phyloP scores from a whole-genome alignment of 2,797 vertebrate species.

The Acridotheres tristis region DNA sequence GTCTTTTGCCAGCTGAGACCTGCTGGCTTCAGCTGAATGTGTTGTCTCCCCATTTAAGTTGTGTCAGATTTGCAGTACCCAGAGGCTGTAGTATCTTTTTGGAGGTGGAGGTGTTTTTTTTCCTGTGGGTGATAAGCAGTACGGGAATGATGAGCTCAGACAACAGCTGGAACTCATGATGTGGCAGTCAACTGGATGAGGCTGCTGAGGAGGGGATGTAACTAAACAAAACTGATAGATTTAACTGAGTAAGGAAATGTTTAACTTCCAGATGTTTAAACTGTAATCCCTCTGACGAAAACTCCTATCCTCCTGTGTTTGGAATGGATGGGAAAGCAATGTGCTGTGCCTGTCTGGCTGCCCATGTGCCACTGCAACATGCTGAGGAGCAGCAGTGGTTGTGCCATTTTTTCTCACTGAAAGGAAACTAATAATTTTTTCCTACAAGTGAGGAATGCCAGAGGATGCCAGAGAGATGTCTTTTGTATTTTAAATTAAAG shows the following conservation, averaged over 20 bases:
- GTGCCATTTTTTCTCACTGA: neutral
- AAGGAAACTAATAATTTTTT: neutral
- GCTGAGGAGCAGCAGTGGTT: neutral
- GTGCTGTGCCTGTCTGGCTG: neutral
- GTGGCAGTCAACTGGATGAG: neutral
- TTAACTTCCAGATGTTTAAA: constrained; percentile 45
- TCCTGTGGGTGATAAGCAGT: neutral
- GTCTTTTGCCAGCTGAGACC: neutral
- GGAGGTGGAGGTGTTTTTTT: neutral
- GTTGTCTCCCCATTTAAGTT: neutral
- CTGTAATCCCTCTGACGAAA: neutral
- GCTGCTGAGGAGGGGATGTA: neutral
- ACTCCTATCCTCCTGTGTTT: neutral
- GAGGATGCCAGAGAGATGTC: neutral
- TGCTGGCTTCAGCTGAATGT: neutral
- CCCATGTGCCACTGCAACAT: neutral
- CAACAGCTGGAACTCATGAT: neutral
- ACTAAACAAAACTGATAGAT: constrained; percentile 10
- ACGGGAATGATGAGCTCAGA: neutral
- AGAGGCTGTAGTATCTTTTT: neutral
- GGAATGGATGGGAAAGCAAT: neutral
- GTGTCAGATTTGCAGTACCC: neutral
- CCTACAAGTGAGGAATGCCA: neutral
- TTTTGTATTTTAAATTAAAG: neutral
- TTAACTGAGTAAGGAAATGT: constrained; percentile 30